A percentile compares a stretch with the other conserved stretches of the same genome.
Conservation (phyloP, 2,113 vertebrate genomes). For the Neofelis nebulosa region DNA sequence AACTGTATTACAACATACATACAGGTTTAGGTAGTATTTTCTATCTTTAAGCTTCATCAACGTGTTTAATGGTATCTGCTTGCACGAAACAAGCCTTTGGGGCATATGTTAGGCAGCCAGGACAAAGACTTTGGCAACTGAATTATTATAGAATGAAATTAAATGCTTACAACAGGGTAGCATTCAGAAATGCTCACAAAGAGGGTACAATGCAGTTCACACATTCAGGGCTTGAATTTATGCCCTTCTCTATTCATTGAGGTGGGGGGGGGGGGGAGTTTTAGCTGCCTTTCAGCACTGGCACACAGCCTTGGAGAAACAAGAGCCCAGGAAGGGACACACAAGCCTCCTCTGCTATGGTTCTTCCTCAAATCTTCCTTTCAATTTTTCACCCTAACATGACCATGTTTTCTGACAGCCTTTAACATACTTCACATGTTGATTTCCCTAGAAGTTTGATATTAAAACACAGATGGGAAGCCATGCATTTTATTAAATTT, state of each 20-base stretch:
- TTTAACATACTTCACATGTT: slow-evolving; percentile 65
- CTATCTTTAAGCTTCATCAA: slow-evolving; percentile 62
- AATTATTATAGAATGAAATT: slow-evolving; percentile 76
- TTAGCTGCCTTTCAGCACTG: slow-evolving; percentile 10
- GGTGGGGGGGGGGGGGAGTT: background rate
- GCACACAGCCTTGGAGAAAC: background rate
- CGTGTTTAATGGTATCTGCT: slow-evolving; percentile 59
- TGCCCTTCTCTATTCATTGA: slow-evolving; percentile 55
- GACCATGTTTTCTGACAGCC: slow-evolving; percentile 66
- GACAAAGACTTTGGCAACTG: slow-evolving; percentile 74
- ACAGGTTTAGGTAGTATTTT: slow-evolving; percentile 43
- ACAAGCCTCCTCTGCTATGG: background rate
- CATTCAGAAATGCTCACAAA: slow-evolving; percentile 76
- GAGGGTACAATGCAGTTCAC: slow-evolving; percentile 62
- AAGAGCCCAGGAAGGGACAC: background rate
- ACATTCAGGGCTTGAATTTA: slow-evolving; percentile 64
- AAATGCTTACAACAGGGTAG: slow-evolving; percentile 69
- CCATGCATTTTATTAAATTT: slow-evolving; percentile 73
- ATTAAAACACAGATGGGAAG: slow-evolving; percentile 78
- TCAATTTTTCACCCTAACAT: background rate
- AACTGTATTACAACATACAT: background rate
- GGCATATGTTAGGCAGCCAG: slow-evolving; percentile 61
- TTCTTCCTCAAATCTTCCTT: background rate
- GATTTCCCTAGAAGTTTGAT: slow-evolving; percentile 68
- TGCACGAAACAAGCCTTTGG: slow-evolving; percentile 46